Conservation (phyloP, 2,888 invertebrate genomes). For the Lobophora halterata region DNA sequence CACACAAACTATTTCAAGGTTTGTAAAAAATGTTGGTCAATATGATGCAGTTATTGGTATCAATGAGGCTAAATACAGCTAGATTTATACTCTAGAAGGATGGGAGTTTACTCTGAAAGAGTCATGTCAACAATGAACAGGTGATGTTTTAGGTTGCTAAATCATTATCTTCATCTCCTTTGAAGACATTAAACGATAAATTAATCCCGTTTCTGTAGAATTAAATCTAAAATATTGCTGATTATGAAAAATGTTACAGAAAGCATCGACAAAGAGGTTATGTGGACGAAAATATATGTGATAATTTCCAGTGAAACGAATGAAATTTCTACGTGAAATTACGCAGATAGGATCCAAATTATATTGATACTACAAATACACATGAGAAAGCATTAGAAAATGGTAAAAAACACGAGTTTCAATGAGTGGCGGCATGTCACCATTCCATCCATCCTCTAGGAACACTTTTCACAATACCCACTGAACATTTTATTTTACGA, state of each 20-base stretch:
- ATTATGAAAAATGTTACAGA: neutral
- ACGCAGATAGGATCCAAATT: neutral
- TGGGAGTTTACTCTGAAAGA: too few relatives aligned
- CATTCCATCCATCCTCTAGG: constrained; percentile 32
- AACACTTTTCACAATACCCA: constrained; percentile 54
- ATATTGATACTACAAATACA: neutral
- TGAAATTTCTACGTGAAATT: neutral
- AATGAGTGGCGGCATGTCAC: constrained; percentile 53
- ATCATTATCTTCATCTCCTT: neutral
- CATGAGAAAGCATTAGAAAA: constrained; percentile 5
- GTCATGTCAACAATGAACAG: constrained; percentile 19
- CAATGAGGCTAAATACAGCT: too few relatives aligned
- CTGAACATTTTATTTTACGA: constrained; percentile 40
- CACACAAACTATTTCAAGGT: too few relatives aligned
- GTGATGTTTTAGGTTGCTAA: constrained; percentile 8
- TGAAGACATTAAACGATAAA: neutral
- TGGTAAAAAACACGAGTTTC: constrained; percentile 33
- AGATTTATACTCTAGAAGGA: too few relatives aligned
- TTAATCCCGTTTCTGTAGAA: neutral
- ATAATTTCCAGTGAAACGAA: neutral
- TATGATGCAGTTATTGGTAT: too few relatives aligned
- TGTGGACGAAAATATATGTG: constrained; percentile 28
- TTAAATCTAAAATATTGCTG: neutral
- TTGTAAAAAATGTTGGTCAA: too few relatives aligned
- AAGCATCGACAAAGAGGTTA: constrained; percentile 34